Evolutionary conservation across 1,140 invertebrate species (phyloP).

Genomic region (Drosophila punjabiensis): DNA sequence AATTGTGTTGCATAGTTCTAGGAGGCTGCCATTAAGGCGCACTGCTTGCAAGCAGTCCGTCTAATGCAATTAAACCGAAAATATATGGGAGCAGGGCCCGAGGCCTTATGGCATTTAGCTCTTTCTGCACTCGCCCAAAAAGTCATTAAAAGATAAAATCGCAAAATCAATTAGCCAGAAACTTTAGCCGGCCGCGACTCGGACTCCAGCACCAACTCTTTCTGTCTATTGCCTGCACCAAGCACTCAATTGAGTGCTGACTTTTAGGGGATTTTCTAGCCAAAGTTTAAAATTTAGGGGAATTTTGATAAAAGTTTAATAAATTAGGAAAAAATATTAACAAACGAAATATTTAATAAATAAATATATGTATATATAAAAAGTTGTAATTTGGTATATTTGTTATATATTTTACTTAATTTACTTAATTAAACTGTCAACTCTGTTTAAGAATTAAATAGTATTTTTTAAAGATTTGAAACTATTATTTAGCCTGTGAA

Average conservation of each 20-base stretch:
- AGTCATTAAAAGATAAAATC: slow-evolving; percentile 84
- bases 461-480: no score
- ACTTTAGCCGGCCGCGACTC: slow-evolving; percentile 59
- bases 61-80: slow-evolving; percentile 65
- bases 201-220: slow-evolving; percentile 9
- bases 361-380: neutral
- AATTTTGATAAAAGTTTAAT: neutral
- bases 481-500: no score
- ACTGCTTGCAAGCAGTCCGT: slow-evolving; percentile 18
- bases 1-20: slow-evolving; percentile 28
- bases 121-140: slow-evolving; percentile 65
- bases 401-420: no score
- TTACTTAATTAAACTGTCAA: no score
- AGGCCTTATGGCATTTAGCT: slow-evolving; percentile 31
- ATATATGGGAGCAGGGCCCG: slow-evolving; percentile 28
- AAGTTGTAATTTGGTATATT: no score
- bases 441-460: no score
- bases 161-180: slow-evolving; percentile 83
- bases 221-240: slow-evolving; percentile 14
- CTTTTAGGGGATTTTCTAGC: neutral
- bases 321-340: no score
- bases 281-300: neutral
- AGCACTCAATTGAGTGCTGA: neutral
- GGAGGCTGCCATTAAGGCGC: slow-evolving; percentile 5
- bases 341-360: neutral